Base-by-base conservation (phyloP, 37 sponge, comb jelly and placozoan species). In the Eunapius fragilis region DNA sequence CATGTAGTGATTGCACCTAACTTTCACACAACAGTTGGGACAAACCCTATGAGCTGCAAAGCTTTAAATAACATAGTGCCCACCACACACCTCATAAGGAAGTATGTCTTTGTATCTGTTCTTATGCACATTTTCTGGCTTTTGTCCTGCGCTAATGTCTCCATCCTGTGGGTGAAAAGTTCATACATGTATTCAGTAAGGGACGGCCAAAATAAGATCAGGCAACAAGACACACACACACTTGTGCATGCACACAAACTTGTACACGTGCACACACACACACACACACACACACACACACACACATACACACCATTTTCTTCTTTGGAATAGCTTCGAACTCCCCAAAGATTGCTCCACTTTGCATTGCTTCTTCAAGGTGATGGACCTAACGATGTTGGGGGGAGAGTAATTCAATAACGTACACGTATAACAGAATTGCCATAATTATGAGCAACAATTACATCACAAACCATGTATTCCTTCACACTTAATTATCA, bases 61-160 rank as follows among this genome's bases (percentile, higher is more conserved):
- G n/a, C n/a, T n/a, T n/a, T n/a, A n/a, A n/a, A n/a, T n/a, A n/a
- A n/a, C n/a, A n/a, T n/a, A n/a, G 47, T 45, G 47, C 9, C 47
- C 9, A 45, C 47, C 28, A 45, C 81, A 38, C 38, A 94, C 91
- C 83, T 98, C 94, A 82, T 95, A 98, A 14, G 98, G 98, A 2
- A 95, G 75, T 22, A 98, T 94, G 84, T 95, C 94, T 67, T 83
- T 93, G 89, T 93, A 93, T 68, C 98, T 87, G 79, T 96, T 96
- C 81, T 90, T 94, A 71, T 83, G 76, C 26, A 84, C 73, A 74
- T 93, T 96, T 27, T 85, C 92, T 30, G 92, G 79, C 24, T 72
- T 31, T 24, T 84, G 80, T 22, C 89, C 87, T 70, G 84, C 35
- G 17, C 35, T 68, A 2, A 58, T 81, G 35, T 87, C 80, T 25